Percentiles rank a stretch among this genome's conserved stretches.
phyloP scores from a whole-genome alignment of 2,797 vertebrate species.

The Aselliscus stoliczkanus region DNA sequence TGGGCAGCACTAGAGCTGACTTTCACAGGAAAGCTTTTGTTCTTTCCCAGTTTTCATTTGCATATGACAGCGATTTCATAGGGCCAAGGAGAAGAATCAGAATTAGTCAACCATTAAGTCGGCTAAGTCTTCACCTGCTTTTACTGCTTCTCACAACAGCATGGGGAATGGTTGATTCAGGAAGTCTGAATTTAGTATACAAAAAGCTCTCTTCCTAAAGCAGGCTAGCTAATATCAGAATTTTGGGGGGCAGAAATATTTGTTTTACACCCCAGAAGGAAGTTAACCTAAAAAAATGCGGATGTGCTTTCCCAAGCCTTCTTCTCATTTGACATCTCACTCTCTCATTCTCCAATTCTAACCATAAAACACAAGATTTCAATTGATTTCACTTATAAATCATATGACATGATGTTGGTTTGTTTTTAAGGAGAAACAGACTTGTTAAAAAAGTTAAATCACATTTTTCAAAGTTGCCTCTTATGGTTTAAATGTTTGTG shows the following conservation, averaged over 20 bases:
- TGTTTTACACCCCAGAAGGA: background rate
- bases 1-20: accelerated
- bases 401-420: background rate
- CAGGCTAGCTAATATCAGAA: background rate
- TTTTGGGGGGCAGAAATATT: background rate
- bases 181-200: background rate
- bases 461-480: background rate
- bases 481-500: background rate
- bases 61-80: background rate
- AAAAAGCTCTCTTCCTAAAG: background rate
- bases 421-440: slow-evolving; percentile 11
- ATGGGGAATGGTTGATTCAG: background rate
- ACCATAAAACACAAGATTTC: background rate
- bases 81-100: background rate
- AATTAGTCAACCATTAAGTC: background rate
- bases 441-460: background rate
- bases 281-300: background rate
- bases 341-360: background rate
- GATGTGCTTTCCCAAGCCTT: background rate
- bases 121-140: background rate
- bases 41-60: background rate
- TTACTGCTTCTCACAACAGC: background rate
- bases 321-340: background rate
- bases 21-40: background rate
- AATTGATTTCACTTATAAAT: background rate